These are phyloP conservation scores for Acronicta psi DNA, from an alignment of 2,888 invertebrate genomes.

Conservation along the genomic window DNA sequence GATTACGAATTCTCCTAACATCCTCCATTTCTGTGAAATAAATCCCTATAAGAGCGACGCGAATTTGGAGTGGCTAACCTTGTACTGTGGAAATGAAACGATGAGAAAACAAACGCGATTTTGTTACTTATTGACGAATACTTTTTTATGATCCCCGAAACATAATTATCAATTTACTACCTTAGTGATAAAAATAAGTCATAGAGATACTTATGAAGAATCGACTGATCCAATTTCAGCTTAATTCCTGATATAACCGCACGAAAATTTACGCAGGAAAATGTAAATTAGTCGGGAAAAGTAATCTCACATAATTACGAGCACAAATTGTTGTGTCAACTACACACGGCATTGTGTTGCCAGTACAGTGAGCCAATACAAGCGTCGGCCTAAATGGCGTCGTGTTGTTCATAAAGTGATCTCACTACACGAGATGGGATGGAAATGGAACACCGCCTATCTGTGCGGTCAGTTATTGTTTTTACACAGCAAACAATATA, in stretches of 20 bases:
- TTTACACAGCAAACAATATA: conserved; percentile 53
- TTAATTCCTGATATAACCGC: conserved; percentile 13
- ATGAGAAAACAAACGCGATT: conserved; percentile 49
- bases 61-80: conserved; percentile 53
- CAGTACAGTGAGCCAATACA: conserved; percentile 27
- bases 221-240: conserved; percentile 14
- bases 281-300: conserved; percentile 26
- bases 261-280: conserved; percentile 30
- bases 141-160: conserved; percentile 48
- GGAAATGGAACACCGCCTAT: conserved; percentile 62
- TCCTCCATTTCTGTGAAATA: conserved; percentile 47
- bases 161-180: conserved; percentile 53
- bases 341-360: conserved; percentile 25
- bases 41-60: conserved; percentile 40
- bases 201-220: conserved; percentile 18
- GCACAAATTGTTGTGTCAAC: conserved; percentile 42
- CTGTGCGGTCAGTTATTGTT: conserved; percentile 68
- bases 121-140: conserved; percentile 46
- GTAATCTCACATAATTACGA: conserved; percentile 40
- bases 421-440: conserved; percentile 45
- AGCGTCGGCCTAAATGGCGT: conserved; percentile 40
- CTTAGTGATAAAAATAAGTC: conserved; percentile 30
- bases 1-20: conserved; percentile 40
- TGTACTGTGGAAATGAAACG: conserved; percentile 48
- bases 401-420: conserved; percentile 49